Base-by-base conservation (phyloP, 2,888 invertebrate species). In the Incurvaria masculella region DNA sequence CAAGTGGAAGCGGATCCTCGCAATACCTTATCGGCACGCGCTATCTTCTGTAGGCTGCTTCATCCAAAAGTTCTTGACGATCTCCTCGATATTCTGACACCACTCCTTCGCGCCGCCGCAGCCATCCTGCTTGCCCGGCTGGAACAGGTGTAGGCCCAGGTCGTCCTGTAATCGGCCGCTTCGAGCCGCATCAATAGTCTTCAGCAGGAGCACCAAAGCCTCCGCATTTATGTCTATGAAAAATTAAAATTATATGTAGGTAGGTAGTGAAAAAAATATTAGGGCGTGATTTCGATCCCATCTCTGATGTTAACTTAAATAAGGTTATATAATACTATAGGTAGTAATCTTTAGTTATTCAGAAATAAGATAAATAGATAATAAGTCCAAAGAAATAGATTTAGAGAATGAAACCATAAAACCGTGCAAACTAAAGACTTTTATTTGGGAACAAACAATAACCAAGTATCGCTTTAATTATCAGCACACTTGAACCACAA, bases 21-120 rank as follows among this genome's bases (percentile, higher is more conserved):
- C 33, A 57, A 51, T 49, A 54, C 55, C 49, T 55, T 58, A 55
- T 56, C 57, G 14, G 58, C 56, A 46, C 53, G 57, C 1, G 53
- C 56, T 2, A 46, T 53, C 1, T 43, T 49, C 1, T 41, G 21
- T 6, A 55, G 39, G 40, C 52, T 48, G 45, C 50, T 52, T 53
- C 55, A 55, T 6, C 43, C 20, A 10, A 57, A 42, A n/a, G 6
- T 58, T 57, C 38, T 19, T 21, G 1, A 42, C 46, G 2, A 56
- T 45, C 0, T 27, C 17, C 14, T 54, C 51, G 48, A 58, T 50
- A 39, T 19, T 53, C 27, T 27, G 8, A n/a, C 58, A 58, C 57
- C 58, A 58, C 2, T n/a, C 10, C 6, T 42, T 53, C 0, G 57
- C 56, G 6, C 59, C 57, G n/a, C n/a, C n/a, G n/a, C n/a, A n/a